Evolutionary conservation across 1,140 invertebrate genomes (phyloP), one percentile per base, ranked within the genome.

Genomic region (Alviniconcha marisindica): DNA sequence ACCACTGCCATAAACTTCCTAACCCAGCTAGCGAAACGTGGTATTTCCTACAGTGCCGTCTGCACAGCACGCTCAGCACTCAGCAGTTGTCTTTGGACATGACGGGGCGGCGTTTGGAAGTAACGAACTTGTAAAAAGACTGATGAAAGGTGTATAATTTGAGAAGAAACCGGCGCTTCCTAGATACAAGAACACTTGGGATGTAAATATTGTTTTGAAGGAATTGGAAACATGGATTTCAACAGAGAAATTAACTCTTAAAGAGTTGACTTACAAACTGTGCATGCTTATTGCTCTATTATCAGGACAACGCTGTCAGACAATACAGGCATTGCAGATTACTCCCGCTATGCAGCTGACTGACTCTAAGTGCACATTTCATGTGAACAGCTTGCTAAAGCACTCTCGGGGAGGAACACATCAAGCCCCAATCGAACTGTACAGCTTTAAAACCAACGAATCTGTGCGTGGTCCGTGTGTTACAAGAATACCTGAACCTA

Each of bases 361-460:
- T 38, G 71, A 74, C 38, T 74, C 71, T 7, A 74, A 38, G 42
- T 74, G 71, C 38, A 42, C 42, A 21, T 33, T 74, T 38, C 38
- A 33, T 38, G 36, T 74, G 21, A 28, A 38, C 38, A 7, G 7
- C 38, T 7, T 74, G 28, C 36, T 74, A 33, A 74, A 74, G 42
- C n/a, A 74, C 7, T 5, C 71, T 21, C n/a, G 24, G 38, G 33
- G 33, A 24, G 36, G 36, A 38, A 3, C 7, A 18, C 71, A 74
- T 74, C 42, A 38, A 24, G 36, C 33, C 33, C 71, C 71, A 33
- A 74, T 38, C 24, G 42, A 24, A 38, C 42, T 74, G 71, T n/a
- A n/a, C n/a, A 74, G 71, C 36, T 33, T 74, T 33, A 24, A 42
- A 33, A 10, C n/a, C n/a, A 33, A 42, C n/a, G 24, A 74, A 33